Base-by-base conservation (phyloP, 2,888 invertebrate genomes). In the Eudasyphora cyanicolor region DNA sequence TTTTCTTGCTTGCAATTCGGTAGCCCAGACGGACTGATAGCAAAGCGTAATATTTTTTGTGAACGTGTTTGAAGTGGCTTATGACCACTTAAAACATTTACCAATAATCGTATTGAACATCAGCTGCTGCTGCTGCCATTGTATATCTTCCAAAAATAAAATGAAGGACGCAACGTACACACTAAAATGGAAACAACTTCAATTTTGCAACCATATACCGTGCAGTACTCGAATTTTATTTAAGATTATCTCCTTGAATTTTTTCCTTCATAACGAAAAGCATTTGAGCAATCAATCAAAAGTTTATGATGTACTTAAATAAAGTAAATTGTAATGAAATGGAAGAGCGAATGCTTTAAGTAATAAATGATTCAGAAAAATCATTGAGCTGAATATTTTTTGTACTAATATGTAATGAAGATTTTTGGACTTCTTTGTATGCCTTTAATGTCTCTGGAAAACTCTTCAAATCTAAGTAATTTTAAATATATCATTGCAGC, bases 31-130 rank as follows among this genome's bases (percentile, higher is more conserved):
- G 67, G 60, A 49, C 51, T 64, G 21, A 38, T 38, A 38, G 69
- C 29, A 69, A 49, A 77, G 38, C 10, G 51, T 67, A 67, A 71
- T 74, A 29, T 14, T 60, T 60, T 60, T 29, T 27, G 54, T 38
- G 8, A 35, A 45, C 42, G 62, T 82, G 70, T 60, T 60, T 19
- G 29, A 19, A 64, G 62, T 38, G 57, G 64, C 76, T 76, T 78
- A 75, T 75, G 62, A n/a, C 67, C 76, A 76, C 73, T 76, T 73
- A 76, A 64, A 79, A 62, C 35, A 73, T 76, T 67, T 32, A 75
- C 70, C 67, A 38, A 76, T 60, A 69, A 51, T 79, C 49, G 79
- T 67, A 75, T 24, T 27, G 12, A 67, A 73, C 79, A 82, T 69
- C 71, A 73, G 73, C 76, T 76, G 19, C 32, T 49, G 64, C 38